A percentile compares a stretch with the other conserved stretches of the same genome.
phyloP scores from a whole-genome alignment of 2,113 vertebrate genomes.

The Sphyrna mokarran region DNA sequence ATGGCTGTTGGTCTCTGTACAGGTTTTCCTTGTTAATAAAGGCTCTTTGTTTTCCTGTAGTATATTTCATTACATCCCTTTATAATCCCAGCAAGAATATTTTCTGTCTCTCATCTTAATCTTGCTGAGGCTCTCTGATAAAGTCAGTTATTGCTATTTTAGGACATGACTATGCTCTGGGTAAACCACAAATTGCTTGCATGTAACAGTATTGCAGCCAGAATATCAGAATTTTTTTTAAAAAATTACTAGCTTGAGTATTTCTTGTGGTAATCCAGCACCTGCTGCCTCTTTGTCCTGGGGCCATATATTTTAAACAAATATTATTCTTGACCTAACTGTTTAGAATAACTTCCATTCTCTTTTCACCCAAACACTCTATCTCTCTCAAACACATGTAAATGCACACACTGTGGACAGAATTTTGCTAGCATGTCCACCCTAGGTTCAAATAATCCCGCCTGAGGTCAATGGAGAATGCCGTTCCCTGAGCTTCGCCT shows the following conservation, averaged over 20 bases:
- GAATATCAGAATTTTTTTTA: neutral
- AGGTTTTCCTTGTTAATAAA: too few species aligned
- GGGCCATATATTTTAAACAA: neutral
- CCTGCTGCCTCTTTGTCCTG: neutral
- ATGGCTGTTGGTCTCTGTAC: too few species aligned
- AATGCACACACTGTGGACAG: too few species aligned
- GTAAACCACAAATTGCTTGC: neutral
- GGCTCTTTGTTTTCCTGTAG: too few species aligned
- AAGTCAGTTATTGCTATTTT: neutral
- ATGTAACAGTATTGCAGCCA: neutral
- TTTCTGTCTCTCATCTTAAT: neutral
- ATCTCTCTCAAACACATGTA: neutral
- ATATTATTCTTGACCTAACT: neutral
- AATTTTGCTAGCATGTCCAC: too few species aligned
- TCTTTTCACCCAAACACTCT: neutral
- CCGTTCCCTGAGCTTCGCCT: too few species aligned
- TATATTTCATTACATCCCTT: too few species aligned
- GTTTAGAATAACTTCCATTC: neutral
- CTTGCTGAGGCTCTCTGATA: neutral
- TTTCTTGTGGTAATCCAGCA: neutral
- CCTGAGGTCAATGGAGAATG: too few species aligned
- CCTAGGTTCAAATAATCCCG: too few species aligned
- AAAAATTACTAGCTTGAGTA: neutral
- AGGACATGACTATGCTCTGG: neutral
- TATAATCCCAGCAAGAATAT: neutral